Evolutionary conservation across 2,113 vertebrate genomes (phyloP).

Genomic region (Sclerurus mexicanus): DNA sequence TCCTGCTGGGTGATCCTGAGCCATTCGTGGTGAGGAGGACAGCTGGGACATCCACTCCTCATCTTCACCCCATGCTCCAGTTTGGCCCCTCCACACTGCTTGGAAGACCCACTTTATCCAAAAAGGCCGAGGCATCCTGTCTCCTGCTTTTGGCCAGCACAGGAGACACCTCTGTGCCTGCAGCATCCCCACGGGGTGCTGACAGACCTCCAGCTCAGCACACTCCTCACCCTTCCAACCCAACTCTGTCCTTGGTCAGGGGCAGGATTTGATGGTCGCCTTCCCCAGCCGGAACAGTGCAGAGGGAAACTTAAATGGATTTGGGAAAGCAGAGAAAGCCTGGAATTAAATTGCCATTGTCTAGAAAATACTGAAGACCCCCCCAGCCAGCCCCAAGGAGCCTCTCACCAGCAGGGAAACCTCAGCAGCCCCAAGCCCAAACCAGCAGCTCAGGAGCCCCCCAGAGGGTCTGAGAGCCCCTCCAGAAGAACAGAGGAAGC

Average conservation of each 20-base stretch:
- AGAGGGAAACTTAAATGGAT: neutral
- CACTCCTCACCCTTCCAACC: neutral
- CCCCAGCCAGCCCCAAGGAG: neutral
- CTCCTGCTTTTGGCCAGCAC: neutral
- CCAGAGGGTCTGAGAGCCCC: neutral
- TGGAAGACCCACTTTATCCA: neutral
- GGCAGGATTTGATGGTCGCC: neutral
- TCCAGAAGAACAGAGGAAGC: neutral
- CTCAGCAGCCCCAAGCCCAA: neutral
- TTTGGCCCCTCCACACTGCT: neutral
- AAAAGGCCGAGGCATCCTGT: fast-evolving
- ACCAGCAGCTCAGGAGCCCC: neutral
- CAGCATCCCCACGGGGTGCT: neutral
- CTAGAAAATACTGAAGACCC: neutral
- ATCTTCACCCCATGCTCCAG: neutral
- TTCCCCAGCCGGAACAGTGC: neutral
- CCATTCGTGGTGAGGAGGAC: fast-evolving
- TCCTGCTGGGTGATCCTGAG: neutral
- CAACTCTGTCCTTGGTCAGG: neutral
- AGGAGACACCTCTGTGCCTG: neutral
- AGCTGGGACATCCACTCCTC: neutral
- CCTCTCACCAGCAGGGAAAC: neutral
- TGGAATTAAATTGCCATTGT: neutral
- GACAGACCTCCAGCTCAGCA: neutral
- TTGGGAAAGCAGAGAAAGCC: neutral